Percentiles rank a stretch among this genome's conserved stretches.
Conservation (phyloP, 2,113 vertebrate species). For the Dasypus novemcinctus region DNA sequence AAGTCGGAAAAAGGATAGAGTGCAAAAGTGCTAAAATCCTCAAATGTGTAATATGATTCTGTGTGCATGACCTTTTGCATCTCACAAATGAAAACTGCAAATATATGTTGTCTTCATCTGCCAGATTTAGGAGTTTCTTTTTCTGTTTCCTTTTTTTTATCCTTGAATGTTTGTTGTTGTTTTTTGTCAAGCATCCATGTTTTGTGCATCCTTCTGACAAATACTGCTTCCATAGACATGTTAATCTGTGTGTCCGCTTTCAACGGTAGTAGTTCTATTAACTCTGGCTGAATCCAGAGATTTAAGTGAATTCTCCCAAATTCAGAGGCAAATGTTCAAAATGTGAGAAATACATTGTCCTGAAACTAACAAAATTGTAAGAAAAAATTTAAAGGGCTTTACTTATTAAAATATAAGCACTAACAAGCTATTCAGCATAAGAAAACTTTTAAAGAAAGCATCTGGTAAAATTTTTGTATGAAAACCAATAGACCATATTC, state of each 20-base stretch:
- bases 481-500: conserved; percentile 49
- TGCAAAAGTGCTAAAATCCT: background rate
- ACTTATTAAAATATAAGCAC: background rate
- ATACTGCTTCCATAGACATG: conserved; percentile 65
- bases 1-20: background rate
- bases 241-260: conserved; percentile 71
- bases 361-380: background rate
- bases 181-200: conserved; percentile 71
- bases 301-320: background rate
- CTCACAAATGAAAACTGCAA: background rate
- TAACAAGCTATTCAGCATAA: background rate
- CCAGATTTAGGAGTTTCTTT: background rate
- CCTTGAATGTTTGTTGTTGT: background rate
- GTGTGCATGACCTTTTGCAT: background rate
- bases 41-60: background rate
- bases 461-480: background rate
- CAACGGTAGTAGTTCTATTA: conserved; percentile 78
- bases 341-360: background rate
- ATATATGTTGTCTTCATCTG: background rate
- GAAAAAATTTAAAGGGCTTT: conserved; percentile 31
- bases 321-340: background rate
- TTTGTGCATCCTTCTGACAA: conserved; percentile 75
- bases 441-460: background rate
- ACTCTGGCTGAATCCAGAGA: conserved; percentile 67
- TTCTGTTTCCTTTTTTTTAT: background rate